These are phyloP conservation scores for Homarus gammarus DNA, from an alignment of 2,888 invertebrate genomes.

Conservation along the genomic window DNA sequence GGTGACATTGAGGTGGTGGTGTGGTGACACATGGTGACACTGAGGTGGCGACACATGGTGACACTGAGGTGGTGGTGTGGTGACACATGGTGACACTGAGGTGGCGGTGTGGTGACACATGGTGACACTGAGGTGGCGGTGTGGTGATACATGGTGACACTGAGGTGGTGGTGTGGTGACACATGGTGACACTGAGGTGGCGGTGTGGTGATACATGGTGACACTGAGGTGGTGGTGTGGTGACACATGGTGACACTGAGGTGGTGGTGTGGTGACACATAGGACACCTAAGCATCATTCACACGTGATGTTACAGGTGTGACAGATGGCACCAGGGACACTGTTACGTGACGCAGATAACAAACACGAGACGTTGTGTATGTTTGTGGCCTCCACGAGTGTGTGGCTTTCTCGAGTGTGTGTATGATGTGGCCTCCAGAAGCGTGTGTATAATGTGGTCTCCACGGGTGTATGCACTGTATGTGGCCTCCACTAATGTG, in stretches of 20 bases:
- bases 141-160: neutral
- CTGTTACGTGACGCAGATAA: too few species aligned
- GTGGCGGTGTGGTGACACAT: too few species aligned
- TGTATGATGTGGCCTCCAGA: too few species aligned
- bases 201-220: neutral
- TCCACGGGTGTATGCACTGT: too few species aligned
- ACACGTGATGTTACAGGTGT: neutral
- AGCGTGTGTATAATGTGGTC: too few species aligned
- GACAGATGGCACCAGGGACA: too few species aligned
- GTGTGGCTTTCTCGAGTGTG: too few species aligned
- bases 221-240: neutral
- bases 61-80: neutral
- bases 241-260: neutral
- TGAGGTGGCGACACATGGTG: neutral
- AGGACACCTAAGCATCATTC: too few species aligned
- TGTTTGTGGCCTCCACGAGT: too few species aligned
- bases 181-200: neutral
- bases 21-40: neutral
- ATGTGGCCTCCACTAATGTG: too few species aligned
- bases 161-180: neutral
- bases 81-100: too few species aligned
- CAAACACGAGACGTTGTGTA: too few species aligned
- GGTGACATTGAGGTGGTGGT: neutral
- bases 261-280: slow-evolving; percentile 14
- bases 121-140: neutral